A percentile compares a stretch with the other conserved stretches of the same genome.
These are phyloP conservation scores for Drosophila lowei DNA, from an alignment of 1,140 invertebrate genomes.

Conservation along the genomic window DNA sequence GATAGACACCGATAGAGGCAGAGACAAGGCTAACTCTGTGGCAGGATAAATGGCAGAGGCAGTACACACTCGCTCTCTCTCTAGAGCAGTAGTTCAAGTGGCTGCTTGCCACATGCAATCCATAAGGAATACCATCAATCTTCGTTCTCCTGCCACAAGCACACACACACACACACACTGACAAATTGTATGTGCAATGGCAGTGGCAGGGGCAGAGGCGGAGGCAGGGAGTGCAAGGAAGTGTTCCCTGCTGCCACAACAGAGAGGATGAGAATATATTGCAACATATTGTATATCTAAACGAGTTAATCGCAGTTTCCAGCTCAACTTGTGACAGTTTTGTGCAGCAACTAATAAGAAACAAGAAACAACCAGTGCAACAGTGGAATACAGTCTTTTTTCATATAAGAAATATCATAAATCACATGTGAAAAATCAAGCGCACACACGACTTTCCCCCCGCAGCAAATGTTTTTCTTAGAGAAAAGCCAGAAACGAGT, in stretches of 20 bases:
- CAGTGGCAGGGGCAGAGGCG: slow-evolving; percentile 19
- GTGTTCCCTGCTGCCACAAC: slow-evolving; percentile 33
- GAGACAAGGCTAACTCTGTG: slow-evolving; percentile 41
- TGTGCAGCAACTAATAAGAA: slow-evolving; percentile 61
- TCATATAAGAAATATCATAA: slow-evolving; percentile 59
- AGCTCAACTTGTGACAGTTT: slow-evolving; percentile 66
- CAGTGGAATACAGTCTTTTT: slow-evolving; percentile 14
- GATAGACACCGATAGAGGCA: slow-evolving; percentile 27
- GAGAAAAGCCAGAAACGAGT: slow-evolving; percentile 2
- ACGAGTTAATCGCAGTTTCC: slow-evolving; percentile 69
- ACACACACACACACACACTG: slow-evolving; percentile 17
- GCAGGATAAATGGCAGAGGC: slow-evolving; percentile 52
- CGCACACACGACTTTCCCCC: slow-evolving; percentile 18
- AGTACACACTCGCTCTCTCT: slow-evolving; percentile 6
- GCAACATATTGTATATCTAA: slow-evolving; percentile 46
- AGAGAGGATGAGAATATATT: slow-evolving; percentile 28
- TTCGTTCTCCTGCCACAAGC: slow-evolving; percentile 62
- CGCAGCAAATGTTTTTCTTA: not conserved
- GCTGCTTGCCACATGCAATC: slow-evolving; percentile 45
- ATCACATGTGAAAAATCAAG: slow-evolving; percentile 37
- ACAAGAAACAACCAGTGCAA: slow-evolving; percentile 24
- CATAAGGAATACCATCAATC: slow-evolving; percentile 61
- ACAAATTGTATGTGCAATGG: slow-evolving; percentile 28
- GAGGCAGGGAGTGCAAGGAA: too few species aligned
- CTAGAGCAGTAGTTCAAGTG: slow-evolving; percentile 50